A percentile compares a stretch with the other conserved stretches of the same genome.
Evolutionary conservation across 1,140 invertebrate genomes (phyloP).

Genomic region (Lasioglossum baleicum): DNA sequence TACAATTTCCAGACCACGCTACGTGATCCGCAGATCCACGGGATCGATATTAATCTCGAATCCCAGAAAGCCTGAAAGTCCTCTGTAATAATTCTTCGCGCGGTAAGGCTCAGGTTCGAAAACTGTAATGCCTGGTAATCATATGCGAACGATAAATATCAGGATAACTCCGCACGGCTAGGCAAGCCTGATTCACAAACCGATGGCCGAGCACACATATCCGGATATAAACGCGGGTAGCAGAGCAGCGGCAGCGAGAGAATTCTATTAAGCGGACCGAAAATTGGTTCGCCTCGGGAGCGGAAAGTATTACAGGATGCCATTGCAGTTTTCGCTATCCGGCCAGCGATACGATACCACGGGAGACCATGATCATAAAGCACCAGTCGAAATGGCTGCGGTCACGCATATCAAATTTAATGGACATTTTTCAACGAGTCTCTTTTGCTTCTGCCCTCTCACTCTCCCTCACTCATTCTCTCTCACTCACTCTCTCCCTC

Average conservation of each 20-base stretch:
- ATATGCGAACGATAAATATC: slow-evolving; percentile 35
- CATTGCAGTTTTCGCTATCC: slow-evolving; percentile 22
- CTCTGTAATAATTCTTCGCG: neutral
- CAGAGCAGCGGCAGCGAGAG: neutral
- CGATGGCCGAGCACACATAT: slow-evolving; percentile 31
- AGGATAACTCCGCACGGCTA: slow-evolving; percentile 16
- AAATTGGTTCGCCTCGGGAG: slow-evolving; percentile 39
- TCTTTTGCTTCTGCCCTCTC: no score
- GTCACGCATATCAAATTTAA: slow-evolving; percentile 47
- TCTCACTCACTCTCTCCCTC: neutral
- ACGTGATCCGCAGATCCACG: neutral
- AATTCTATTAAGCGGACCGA: slow-evolving; percentile 44
- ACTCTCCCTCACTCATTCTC: no score
- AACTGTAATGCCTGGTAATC: slow-evolving; percentile 19
- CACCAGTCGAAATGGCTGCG: slow-evolving; percentile 15
- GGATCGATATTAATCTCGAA: no score
- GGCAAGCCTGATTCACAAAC: slow-evolving; percentile 27
- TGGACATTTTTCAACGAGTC: slow-evolving; percentile 32
- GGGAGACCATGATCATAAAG: slow-evolving; percentile 1
- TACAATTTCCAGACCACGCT: no score
- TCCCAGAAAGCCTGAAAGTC: neutral
- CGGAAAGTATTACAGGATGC: slow-evolving; percentile 39
- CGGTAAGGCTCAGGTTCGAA: neutral
- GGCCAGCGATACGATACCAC: neutral
- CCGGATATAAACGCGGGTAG: slow-evolving; percentile 19